Evolutionary conservation across 2,888 invertebrate genomes (phyloP).

Genomic region (Cylloceria caligata): DNA sequence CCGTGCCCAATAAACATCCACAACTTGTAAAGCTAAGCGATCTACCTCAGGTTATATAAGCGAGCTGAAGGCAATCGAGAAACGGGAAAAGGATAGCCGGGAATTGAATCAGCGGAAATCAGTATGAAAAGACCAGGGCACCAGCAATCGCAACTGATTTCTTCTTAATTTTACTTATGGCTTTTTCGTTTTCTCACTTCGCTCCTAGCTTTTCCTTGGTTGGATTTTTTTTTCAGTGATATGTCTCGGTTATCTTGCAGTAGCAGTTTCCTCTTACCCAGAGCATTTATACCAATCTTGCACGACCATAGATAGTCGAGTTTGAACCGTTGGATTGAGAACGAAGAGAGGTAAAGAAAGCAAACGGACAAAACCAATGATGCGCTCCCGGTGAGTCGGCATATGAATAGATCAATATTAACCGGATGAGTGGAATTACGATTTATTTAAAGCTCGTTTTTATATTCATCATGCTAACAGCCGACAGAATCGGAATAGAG

Average conservation of each 20-base stretch:
- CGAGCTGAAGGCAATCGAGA: slow-evolving; percentile 28
- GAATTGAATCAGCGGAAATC: slow-evolving; percentile 63
- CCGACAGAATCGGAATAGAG: slow-evolving; percentile 7
- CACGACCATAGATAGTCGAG: slow-evolving; percentile 53
- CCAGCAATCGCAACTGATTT: slow-evolving; percentile 34
- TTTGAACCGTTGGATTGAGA: slow-evolving; percentile 17
- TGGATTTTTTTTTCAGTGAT: slow-evolving; percentile 34
- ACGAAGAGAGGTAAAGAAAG: slow-evolving; percentile 26
- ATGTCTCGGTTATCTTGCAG: slow-evolving; percentile 30
- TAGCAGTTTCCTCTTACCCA: slow-evolving; percentile 25
- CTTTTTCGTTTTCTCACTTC: slow-evolving; percentile 60
- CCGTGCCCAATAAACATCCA: slow-evolving; percentile 65
- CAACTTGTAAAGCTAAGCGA: slow-evolving; percentile 63
- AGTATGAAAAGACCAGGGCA: slow-evolving; percentile 51
- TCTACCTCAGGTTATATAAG: neutral
- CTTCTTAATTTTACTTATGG: slow-evolving; percentile 64
- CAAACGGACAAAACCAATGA: slow-evolving; percentile 46
- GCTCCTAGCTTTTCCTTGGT: slow-evolving; percentile 25
- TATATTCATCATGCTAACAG: neutral
- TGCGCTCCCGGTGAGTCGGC: slow-evolving; percentile 13
- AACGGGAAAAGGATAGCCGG: slow-evolving; percentile 21
- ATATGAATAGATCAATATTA: slow-evolving; percentile 64
- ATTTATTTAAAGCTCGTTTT: slow-evolving; percentile 39
- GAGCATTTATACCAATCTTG: slow-evolving; percentile 57
- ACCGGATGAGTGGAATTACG: slow-evolving; percentile 44